Evolutionary conservation across 2,888 invertebrate genomes (phyloP), one percentile per base, ranked within the genome.

Genomic region (Aleiodes testaceus): DNA sequence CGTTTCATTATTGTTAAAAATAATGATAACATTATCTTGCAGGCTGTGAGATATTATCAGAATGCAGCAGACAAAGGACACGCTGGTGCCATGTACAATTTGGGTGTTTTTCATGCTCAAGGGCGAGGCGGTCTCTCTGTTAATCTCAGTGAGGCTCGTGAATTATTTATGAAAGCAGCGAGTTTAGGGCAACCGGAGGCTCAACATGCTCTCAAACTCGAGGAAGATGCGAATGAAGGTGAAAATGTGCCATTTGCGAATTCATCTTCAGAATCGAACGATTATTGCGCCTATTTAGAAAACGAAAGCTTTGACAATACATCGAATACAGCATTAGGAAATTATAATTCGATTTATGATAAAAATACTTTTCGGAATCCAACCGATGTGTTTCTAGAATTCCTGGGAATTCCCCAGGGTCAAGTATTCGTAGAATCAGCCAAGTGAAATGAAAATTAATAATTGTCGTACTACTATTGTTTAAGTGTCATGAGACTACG

Each of bases 21-120:
- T 75, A 36, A 36, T 36, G 36, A 36, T 36, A 36, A 36, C 5
- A 36, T 67, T 73, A 9, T 65, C 77, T 84, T 81, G 44, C 80
- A 93, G 93, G 93, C 94, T 61, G 91, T 91, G 84, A 90, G 92
- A 80, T 89, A 91, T 81, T 94, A 93, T 81, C 88, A 89, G 73
- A 87, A 89, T 70, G 93, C 93, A 49, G 92, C 92, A 16, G 88
- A 90, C 9, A 84, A 89, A 65, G 91, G 92, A 44, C 93, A 93
- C 81, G 89, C 91, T 1, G 89, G 90, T 74, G 93, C 93, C 0
- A 89, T 92, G 79, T 93, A 92, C 82, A 94, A 93, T 82, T 88
- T 94, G 66, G 93, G 92, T 2, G 89, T 93, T 61, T 91, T 91
- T 80, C 90, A 92, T 82, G 91, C 92, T 1, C 92, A 92, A 80